These are phyloP conservation scores for Tolmerus cingulatus DNA, from an alignment of 2,888 invertebrate species.

Conservation along the genomic window DNA sequence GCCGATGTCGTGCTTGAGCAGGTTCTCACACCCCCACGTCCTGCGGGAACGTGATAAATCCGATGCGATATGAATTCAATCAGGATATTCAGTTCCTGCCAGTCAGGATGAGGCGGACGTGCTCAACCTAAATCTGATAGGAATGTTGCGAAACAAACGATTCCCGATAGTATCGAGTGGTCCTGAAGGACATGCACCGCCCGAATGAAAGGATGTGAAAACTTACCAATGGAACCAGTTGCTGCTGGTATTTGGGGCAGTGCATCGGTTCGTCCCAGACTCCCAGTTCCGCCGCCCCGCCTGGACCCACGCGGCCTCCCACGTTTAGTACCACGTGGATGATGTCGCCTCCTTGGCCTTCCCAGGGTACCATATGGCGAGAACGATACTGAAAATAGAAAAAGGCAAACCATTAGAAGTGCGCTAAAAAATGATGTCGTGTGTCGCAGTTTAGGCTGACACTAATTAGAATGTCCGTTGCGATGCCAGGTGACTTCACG, in stretches of 20 bases:
- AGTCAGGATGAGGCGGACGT: neutral
- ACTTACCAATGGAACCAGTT: conserved; percentile 51
- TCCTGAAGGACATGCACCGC: neutral
- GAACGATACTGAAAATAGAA: conserved; percentile 51
- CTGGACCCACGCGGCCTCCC: conserved; percentile 79
- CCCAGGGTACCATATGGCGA: conserved; percentile 58
- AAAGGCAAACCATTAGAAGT: conserved; percentile 33
- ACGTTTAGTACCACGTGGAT: conserved; percentile 71
- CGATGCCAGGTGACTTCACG: conserved; percentile 24
- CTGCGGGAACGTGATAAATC: neutral
- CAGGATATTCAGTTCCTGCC: conserved; percentile 39
- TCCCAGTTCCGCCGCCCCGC: conserved; percentile 66
- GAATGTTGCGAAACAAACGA: conserved; percentile 48
- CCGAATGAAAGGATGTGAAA: conserved; percentile 32
- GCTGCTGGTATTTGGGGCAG: conserved; percentile 46
- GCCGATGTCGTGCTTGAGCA: neutral
- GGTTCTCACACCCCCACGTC: neutral
- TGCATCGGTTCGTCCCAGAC: conserved; percentile 55
- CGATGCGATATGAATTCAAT: conserved; percentile 47
- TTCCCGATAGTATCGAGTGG: conserved; percentile 42
- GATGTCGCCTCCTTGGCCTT: conserved; percentile 60
- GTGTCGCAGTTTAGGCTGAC: neutral
- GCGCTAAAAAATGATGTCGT: conserved; percentile 14
- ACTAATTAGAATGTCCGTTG: conserved; percentile 37
- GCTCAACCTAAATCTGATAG: conserved; percentile 25